phyloP scores from a whole-genome alignment of 2,888 invertebrate species.

The Shargacucullia verbasci region DNA sequence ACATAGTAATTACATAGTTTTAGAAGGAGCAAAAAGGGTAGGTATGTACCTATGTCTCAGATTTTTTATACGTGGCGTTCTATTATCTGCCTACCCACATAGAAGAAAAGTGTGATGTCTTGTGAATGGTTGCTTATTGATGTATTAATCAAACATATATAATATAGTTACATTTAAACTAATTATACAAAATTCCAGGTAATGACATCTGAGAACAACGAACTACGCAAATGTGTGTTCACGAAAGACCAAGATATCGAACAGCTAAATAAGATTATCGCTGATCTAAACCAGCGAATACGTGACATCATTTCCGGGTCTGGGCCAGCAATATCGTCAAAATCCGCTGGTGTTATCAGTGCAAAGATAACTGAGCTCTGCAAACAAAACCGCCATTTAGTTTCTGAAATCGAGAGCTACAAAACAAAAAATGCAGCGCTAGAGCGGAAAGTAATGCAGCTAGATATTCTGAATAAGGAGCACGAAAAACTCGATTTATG shows the following conservation, averaged over 20 bases:
- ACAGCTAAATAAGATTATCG: constrained; percentile 78
- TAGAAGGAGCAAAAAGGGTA: no score
- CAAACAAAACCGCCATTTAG: constrained; percentile 91
- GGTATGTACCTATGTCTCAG: no score
- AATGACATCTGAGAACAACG: constrained; percentile 88
- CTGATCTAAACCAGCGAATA: constrained; percentile 82
- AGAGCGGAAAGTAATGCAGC: constrained; percentile 84
- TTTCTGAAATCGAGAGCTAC: constrained; percentile 89
- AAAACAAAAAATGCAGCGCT: constrained; percentile 89
- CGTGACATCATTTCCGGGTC: constrained; percentile 84
- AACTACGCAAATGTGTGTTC: constrained; percentile 85
- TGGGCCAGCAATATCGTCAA: constrained; percentile 83
- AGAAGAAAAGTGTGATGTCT: no score
- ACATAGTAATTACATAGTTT: no score
- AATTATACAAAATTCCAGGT: constrained; percentile 70
- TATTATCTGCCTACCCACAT: no score
- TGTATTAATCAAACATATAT: no score
- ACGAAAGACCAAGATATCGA: constrained; percentile 83
- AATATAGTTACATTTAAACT: no score
- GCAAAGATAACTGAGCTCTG: constrained; percentile 91
- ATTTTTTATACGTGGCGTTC: no score
- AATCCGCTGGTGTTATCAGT: constrained; percentile 88
- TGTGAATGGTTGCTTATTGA: no score
- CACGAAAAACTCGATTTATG: constrained; percentile 75
- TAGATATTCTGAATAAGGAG: constrained; percentile 78